Conservation (phyloP, 2,888 invertebrate genomes). For the Tetheella fluctuosa region DNA sequence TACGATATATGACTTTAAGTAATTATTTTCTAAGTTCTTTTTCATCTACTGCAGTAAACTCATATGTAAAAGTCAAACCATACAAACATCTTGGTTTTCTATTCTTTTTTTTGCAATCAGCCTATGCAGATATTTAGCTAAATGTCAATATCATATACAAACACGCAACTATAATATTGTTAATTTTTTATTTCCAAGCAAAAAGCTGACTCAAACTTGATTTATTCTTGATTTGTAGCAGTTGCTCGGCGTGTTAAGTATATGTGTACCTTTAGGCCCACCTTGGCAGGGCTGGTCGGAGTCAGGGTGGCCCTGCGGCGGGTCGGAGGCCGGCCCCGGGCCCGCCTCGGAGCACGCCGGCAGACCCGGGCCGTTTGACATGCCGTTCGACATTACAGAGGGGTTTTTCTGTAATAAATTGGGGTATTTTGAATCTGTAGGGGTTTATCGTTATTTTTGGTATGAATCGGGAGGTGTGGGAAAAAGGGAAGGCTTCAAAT, state of each 20-base stretch:
- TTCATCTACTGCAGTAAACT: background rate
- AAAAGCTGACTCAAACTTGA: too few species aligned
- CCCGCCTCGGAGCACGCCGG: constrained; percentile 72
- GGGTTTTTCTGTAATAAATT: constrained; percentile 71
- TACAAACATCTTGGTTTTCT: too few species aligned
- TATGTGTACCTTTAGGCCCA: constrained; percentile 69
- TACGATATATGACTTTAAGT: background rate
- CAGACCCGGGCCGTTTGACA: constrained; percentile 72
- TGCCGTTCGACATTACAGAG: constrained; percentile 81
- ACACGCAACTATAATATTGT: too few species aligned
- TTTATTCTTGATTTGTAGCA: too few species aligned
- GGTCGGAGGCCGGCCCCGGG: constrained; percentile 38
- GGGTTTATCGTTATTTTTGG: background rate
- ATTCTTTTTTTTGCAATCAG: too few species aligned
- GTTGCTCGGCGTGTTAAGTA: background rate
- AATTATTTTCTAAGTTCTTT: background rate
- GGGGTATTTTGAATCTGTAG: constrained; percentile 11
- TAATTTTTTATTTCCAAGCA: too few species aligned
- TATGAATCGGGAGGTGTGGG: too few species aligned
- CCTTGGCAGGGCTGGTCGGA: constrained; percentile 57
- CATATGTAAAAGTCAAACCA: background rate
- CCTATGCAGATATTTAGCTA: too few species aligned
- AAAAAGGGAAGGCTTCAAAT: too few species aligned
- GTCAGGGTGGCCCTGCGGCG: constrained; percentile 40
- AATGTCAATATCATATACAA: too few species aligned